These are phyloP conservation scores for Caenorhabditis angaria DNA, from an alignment of 2,888 invertebrate genomes.

Conservation along the genomic window DNA sequence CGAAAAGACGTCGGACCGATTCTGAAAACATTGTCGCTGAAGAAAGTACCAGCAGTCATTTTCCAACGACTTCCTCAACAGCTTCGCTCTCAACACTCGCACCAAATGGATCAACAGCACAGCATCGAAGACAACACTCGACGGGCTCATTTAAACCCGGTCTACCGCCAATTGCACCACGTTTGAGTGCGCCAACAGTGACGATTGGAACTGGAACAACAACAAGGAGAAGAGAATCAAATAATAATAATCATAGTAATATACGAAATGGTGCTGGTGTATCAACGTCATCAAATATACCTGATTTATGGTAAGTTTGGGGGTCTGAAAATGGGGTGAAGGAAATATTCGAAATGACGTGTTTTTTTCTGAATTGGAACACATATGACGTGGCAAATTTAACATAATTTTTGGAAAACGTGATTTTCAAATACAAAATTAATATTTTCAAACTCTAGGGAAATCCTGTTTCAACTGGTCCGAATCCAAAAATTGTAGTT, in stretches of 20 bases:
- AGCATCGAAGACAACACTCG: background rate
- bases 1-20: conserved; percentile 37
- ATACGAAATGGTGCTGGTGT: background rate
- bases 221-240: background rate
- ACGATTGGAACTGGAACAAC: no score
- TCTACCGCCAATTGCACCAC: background rate
- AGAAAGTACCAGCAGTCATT: background rate
- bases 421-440: no score
- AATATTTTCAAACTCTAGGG: no score
- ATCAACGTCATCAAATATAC: background rate
- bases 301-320: conserved; percentile 9
- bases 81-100: conserved; percentile 12
- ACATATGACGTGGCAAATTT: no score
- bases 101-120: background rate
- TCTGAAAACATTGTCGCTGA: background rate
- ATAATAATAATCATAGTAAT: background rate
- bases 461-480: no score
- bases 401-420: no score
- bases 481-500: conserved; percentile 14
- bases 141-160: background rate
- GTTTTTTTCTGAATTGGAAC: no score
- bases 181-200: background rate
- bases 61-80: conserved; percentile 5
- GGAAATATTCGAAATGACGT: background rate
- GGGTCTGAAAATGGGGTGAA: background rate